Evolutionary conservation across 2,113 vertebrate species (phyloP).

Genomic region (Genyomyrus donnyi): DNA sequence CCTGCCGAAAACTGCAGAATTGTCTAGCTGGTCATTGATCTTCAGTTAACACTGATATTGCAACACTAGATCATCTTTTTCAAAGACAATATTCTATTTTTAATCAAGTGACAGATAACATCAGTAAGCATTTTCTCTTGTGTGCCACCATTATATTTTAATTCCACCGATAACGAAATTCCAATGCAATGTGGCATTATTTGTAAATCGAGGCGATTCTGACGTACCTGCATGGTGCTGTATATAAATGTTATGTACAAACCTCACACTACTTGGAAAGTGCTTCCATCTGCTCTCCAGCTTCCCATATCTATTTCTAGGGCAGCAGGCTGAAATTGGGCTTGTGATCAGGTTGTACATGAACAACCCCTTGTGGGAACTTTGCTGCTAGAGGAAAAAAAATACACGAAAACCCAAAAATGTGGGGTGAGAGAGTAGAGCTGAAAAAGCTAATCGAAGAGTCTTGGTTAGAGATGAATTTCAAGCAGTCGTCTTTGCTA

Average conservation of each 20-base stretch:
- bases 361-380: not conserved
- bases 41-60: slow-evolving; percentile 23
- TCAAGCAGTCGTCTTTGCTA: not conserved
- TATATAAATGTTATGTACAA: not conserved
- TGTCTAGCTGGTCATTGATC: slow-evolving; percentile 43
- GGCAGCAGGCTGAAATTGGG: not conserved
- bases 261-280: not conserved
- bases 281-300: not conserved
- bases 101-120: not conserved
- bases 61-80: not conserved
- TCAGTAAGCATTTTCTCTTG: not conserved
- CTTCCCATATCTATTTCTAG: not conserved
- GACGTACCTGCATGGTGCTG: too few species aligned
- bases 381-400: not conserved
- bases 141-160: not conserved
- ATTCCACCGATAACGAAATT: not conserved
- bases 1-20: slow-evolving; percentile 46
- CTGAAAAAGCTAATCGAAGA: not conserved
- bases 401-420: slow-evolving; percentile 1
- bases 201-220: not conserved
- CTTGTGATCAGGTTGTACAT: not conserved
- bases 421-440: not conserved
- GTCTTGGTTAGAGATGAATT: not conserved
- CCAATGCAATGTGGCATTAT: not conserved
- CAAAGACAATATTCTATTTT: not conserved